These are phyloP conservation scores for Triplophysa dalaica DNA, from an alignment of 2,113 vertebrate species.

Conservation along the genomic window DNA sequence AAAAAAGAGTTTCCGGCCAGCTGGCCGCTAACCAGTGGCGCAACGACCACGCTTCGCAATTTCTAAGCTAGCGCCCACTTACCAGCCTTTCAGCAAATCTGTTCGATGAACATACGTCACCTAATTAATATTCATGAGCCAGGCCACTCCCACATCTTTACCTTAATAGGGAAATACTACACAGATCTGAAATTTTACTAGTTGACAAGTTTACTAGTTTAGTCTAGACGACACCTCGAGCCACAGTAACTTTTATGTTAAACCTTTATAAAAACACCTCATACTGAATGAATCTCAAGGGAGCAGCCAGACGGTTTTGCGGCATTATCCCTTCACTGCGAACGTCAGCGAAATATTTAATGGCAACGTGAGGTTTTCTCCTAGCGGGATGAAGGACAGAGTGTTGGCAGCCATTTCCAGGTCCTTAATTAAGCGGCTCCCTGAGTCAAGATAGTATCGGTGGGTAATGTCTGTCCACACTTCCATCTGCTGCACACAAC, in stretches of 20 bases:
- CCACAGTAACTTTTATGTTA: background rate
- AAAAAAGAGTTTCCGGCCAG: slow-evolving; percentile 6
- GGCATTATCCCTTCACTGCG: slow-evolving; percentile 21
- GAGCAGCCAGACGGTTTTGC: background rate
- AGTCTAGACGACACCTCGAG: background rate
- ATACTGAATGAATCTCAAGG: slow-evolving; percentile 9
- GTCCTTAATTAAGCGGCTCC: slow-evolving; percentile 51
- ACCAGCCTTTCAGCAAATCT: too few species aligned
- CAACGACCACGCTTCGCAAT: too few species aligned
- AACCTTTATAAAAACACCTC: slow-evolving; percentile 10
- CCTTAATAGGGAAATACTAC: too few species aligned
- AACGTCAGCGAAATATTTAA: slow-evolving; percentile 26
- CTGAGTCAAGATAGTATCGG: slow-evolving; percentile 48
- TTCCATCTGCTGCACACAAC: slow-evolving; percentile 24
- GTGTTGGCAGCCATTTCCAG: slow-evolving; percentile 27
- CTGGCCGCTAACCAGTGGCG: background rate
- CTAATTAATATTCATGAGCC: too few species aligned
- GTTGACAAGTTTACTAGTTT: too few species aligned
- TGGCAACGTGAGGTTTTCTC: slow-evolving; percentile 25
- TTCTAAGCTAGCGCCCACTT: too few species aligned
- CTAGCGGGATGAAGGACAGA: slow-evolving; percentile 24
- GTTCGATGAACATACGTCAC: too few species aligned
- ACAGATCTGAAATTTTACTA: background rate
- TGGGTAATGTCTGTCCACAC: slow-evolving; percentile 42
- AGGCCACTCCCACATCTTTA: too few species aligned